Conservation (phyloP, 2,888 invertebrate species). For the Halictus ligatus region DNA sequence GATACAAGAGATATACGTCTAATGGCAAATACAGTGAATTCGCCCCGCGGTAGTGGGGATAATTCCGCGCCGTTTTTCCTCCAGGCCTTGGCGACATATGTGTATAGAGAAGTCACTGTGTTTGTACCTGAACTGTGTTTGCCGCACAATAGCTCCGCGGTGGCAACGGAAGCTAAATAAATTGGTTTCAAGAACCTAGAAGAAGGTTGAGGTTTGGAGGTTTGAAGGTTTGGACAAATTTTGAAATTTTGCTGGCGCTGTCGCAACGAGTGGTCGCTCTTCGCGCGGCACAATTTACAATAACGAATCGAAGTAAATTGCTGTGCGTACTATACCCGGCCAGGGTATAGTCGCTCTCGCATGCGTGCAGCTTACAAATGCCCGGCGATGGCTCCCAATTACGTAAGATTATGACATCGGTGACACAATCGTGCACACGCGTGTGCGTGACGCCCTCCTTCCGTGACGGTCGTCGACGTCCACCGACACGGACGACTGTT, state of each 20-base stretch:
- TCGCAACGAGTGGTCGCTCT: constrained; percentile 66
- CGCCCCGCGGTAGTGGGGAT: no score
- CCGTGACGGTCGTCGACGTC: constrained; percentile 70
- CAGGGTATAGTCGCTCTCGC: constrained; percentile 58
- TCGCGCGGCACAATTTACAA: constrained; percentile 74
- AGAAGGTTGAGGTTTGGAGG: no score
- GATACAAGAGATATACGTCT: no score
- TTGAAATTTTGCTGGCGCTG: neutral
- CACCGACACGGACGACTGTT: constrained; percentile 34
- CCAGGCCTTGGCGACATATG: no score
- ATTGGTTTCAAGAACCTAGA: neutral
- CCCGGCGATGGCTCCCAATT: constrained; percentile 74
- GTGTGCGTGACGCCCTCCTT: constrained; percentile 79
- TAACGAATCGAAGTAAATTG: constrained; percentile 78
- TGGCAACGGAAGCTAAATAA: no score
- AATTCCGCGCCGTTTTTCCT: no score
- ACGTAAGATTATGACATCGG: constrained; percentile 83
- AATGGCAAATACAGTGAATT: no score
- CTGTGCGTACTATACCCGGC: constrained; percentile 73
- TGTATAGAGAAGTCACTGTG: no score
- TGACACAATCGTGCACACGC: constrained; percentile 79
- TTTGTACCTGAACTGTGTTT: no score
- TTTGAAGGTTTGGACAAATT: neutral
- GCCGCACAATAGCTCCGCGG: no score
- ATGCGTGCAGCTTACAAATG: constrained; percentile 78